Percentiles rank a stretch among this genome's conserved stretches.
These are phyloP conservation scores for Protonemura montana DNA, from an alignment of 2,888 invertebrate genomes.

Conservation along the genomic window DNA sequence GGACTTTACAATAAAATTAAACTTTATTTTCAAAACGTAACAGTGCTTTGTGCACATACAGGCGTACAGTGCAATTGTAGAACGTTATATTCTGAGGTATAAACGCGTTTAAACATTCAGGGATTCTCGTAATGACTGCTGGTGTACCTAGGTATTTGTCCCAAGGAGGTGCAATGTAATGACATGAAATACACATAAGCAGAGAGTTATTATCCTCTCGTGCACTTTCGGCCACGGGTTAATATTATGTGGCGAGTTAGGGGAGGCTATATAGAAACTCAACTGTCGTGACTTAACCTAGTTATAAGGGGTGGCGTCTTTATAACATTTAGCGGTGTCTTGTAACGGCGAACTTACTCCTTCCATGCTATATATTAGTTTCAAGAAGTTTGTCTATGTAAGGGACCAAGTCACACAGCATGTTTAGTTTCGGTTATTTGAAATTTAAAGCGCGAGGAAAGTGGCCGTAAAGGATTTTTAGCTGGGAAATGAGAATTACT, in stretches of 20 bases:
- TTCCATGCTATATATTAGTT: neutral
- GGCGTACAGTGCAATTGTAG: too few species aligned
- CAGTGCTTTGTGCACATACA: too few species aligned
- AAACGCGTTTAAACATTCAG: too few species aligned
- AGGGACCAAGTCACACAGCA: neutral
- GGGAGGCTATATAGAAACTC: neutral
- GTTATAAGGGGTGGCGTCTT: neutral
- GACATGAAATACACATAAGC: neutral
- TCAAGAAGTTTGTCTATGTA: neutral
- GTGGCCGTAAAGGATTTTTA: too few species aligned
- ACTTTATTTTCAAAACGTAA: too few species aligned
- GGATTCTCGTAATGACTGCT: neutral
- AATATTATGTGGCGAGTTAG: neutral
- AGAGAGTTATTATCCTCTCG: neutral
- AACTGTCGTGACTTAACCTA: constrained; percentile 7
- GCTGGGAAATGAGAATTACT: too few species aligned
- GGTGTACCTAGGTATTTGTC: neutral
- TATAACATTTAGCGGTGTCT: neutral
- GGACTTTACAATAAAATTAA: too few species aligned
- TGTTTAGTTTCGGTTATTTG: neutral
- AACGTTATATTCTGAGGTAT: too few species aligned
- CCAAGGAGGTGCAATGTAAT: neutral
- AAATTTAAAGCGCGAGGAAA: too few species aligned
- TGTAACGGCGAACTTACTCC: neutral
- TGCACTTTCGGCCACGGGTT: neutral